Evolutionary conservation across 2,888 invertebrate genomes (phyloP).

Genomic region (Ectobius pallidus): DNA sequence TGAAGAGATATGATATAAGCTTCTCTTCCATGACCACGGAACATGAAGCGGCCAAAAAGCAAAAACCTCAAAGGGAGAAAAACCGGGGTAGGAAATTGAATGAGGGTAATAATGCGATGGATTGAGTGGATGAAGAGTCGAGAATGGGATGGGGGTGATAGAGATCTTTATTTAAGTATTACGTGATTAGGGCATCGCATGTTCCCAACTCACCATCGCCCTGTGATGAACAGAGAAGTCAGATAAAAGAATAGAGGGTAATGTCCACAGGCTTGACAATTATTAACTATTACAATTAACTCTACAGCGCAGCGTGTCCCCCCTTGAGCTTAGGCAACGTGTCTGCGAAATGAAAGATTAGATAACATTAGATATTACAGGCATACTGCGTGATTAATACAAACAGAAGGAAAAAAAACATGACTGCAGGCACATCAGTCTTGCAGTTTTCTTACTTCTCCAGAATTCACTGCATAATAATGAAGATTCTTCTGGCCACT

Average conservation of each 20-base stretch:
- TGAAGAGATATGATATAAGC: conserved; percentile 4
- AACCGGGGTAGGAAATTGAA: conserved; percentile 1
- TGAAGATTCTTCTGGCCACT: too few species aligned
- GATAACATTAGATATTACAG: too few species aligned
- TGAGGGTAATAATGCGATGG: conserved; percentile 22
- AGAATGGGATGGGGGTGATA: neutral
- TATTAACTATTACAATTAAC: too few species aligned
- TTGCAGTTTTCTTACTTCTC: too few species aligned
- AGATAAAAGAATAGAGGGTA: conserved; percentile 2
- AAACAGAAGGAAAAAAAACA: too few species aligned
- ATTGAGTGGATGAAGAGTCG: neutral
- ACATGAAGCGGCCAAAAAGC: neutral
- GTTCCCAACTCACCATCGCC: neutral
- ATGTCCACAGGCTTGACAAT: too few species aligned
- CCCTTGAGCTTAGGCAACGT: too few species aligned
- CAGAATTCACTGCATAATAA: too few species aligned
- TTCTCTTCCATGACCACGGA: neutral
- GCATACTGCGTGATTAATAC: too few species aligned
- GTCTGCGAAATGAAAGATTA: too few species aligned
- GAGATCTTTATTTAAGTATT: conserved; percentile 28
- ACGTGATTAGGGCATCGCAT: conserved; percentile 28
- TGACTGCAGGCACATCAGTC: too few species aligned
- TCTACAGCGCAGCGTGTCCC: too few species aligned
- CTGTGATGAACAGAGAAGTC: neutral
- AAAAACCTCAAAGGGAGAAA: conserved; percentile 9